Evolutionary conservation across 1,140 invertebrate genomes (phyloP).

Genomic region (Drosophila biarmipes): DNA sequence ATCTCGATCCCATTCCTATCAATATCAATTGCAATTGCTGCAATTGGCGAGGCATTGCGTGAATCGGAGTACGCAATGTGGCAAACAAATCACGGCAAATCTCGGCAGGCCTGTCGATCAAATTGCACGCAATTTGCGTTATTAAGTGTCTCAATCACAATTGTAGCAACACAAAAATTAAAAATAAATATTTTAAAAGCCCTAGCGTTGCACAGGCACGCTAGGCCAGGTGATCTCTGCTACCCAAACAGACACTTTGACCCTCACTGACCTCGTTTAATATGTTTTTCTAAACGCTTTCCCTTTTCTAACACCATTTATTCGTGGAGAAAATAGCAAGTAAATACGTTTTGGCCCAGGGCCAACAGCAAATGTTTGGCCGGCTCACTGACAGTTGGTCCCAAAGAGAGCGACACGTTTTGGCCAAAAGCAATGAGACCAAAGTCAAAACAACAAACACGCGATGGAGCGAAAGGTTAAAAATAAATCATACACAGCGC

Average conservation of each 20-base stretch:
- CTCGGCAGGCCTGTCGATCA: slow-evolving; percentile 56
- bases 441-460: slow-evolving; percentile 38
- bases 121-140: slow-evolving; percentile 56
- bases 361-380: slow-evolving; percentile 43
- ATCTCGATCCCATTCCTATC: background rate
- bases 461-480: slow-evolving; percentile 37
- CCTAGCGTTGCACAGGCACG: slow-evolving; percentile 12
- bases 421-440: slow-evolving; percentile 14
- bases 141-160: slow-evolving; percentile 56
- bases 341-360: slow-evolving; percentile 26
- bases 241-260: background rate
- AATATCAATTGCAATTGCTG: slow-evolving; percentile 41
- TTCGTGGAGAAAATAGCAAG: slow-evolving; percentile 2
- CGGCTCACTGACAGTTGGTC: slow-evolving; percentile 34
- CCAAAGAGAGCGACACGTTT: slow-evolving; percentile 31
- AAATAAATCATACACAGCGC: slow-evolving; percentile 38
- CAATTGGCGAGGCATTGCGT: slow-evolving; percentile 54
- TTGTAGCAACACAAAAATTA: slow-evolving; percentile 27
- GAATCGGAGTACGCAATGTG: slow-evolving; percentile 55
- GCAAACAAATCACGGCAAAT: slow-evolving; percentile 70
- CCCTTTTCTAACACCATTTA: background rate
- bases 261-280: slow-evolving; percentile 30
- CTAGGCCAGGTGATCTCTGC: slow-evolving; percentile 41
- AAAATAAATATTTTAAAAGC: slow-evolving; percentile 16
- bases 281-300: slow-evolving; percentile 21